Percentiles rank a stretch among this genome's conserved stretches.
Conservation (phyloP, 2,113 vertebrate species). For the Irena cyanogastra region DNA sequence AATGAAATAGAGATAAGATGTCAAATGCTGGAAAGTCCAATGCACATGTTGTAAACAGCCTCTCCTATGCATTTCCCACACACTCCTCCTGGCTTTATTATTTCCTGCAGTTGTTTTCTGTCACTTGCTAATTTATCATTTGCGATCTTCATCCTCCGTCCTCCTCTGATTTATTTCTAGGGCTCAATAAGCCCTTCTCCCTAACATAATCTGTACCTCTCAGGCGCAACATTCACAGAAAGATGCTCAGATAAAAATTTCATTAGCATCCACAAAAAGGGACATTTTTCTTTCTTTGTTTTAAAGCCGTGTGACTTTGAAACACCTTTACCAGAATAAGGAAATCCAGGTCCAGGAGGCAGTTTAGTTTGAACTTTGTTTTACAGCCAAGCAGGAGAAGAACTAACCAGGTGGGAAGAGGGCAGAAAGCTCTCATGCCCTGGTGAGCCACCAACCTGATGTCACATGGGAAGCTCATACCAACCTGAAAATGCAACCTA, state of each 20-base stretch:
- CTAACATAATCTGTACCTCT: constrained; percentile 1
- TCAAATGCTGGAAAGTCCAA: constrained; percentile 36
- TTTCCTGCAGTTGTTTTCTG: constrained; percentile 41
- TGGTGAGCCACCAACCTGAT: neutral
- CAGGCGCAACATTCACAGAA: neutral
- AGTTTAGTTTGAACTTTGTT: neutral
- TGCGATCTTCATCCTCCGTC: constrained; percentile 49
- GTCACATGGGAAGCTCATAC: accelerated
- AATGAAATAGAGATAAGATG: constrained; percentile 56
- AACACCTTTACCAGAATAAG: neutral
- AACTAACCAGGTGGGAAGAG: neutral
- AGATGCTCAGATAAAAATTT: constrained; percentile 38
- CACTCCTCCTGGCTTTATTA: neutral
- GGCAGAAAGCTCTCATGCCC: neutral
- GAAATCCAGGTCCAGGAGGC: neutral
- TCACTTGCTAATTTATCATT: constrained; percentile 53
- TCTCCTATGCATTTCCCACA: constrained; percentile 41
- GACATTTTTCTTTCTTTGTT: neutral
- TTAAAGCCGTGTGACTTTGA: neutral
- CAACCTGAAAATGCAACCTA: neutral
- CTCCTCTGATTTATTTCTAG: constrained; percentile 32
- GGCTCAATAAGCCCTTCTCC: constrained; percentile 10
- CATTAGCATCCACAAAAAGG: constrained; percentile 38
- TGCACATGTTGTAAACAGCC: constrained; percentile 21
- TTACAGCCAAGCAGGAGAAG: neutral